These are phyloP conservation scores for Caenorhabditis parvicauda DNA, from an alignment of 2,888 invertebrate genomes.

Conservation along the genomic window DNA sequence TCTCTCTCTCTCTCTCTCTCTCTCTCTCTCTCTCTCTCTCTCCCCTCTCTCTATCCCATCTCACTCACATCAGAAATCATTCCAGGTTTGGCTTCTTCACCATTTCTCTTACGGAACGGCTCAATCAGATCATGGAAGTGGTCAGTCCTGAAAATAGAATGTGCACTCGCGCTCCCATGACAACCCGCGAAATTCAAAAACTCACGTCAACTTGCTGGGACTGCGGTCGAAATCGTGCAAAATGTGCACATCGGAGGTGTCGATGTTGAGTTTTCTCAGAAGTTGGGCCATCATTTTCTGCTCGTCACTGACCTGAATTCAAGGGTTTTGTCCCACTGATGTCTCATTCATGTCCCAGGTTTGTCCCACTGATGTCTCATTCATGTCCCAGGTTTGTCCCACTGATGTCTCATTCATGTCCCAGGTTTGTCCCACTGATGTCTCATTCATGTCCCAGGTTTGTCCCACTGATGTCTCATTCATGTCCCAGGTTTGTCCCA, in stretches of 20 bases:
- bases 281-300: conserved; percentile 27
- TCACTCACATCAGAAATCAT: conserved; percentile 19
- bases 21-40: too few relatives aligned
- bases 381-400: too few relatives aligned
- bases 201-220: conserved; percentile 20
- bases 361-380: too few relatives aligned
- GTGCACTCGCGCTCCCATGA: neutral
- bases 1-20: neutral
- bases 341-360: too few relatives aligned
- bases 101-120: conserved; percentile 7
- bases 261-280: conserved; percentile 23
- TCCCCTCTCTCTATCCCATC: too few relatives aligned
- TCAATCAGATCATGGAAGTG: conserved; percentile 19
- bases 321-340: too few relatives aligned
- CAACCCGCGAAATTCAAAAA: too few relatives aligned
- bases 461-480: too few relatives aligned
- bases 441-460: too few relatives aligned
- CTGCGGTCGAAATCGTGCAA: conserved; percentile 18
- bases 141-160: conserved; percentile 11
- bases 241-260: conserved; percentile 27
- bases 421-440: too few relatives aligned
- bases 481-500: too few relatives aligned
- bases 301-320: conserved; percentile 23
- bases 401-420: too few relatives aligned
- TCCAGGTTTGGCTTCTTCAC: conserved; percentile 12